These are phyloP conservation scores for Cataglyphis hispanica DNA, from an alignment of 1,140 invertebrate genomes.

Conservation along the genomic window DNA sequence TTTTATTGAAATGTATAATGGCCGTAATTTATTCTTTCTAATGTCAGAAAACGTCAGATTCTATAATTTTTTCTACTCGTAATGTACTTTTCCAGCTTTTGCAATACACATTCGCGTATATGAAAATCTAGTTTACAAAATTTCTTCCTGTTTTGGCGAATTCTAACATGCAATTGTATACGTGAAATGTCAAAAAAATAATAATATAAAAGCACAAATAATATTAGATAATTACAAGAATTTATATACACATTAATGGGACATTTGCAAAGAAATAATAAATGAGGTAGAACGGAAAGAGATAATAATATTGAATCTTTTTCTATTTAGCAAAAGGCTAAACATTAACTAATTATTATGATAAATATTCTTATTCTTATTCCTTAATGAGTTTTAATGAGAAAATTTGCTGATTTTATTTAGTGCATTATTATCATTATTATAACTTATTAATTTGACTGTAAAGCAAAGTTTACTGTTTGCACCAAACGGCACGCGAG, in stretches of 20 bases:
- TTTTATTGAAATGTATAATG: constrained; percentile 39
- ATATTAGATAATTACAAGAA: neutral
- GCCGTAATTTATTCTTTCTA: constrained; percentile 29
- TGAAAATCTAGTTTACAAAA: constrained; percentile 53
- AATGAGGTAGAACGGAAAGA: neutral
- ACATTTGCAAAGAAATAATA: neutral
- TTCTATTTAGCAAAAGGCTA: constrained; percentile 33
- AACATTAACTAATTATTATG: constrained; percentile 44
- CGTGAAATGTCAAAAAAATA: constrained; percentile 27
- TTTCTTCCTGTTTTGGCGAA: constrained; percentile 58
- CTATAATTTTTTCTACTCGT: constrained; percentile 43
- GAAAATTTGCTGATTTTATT: constrained; percentile 54
- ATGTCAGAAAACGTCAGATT: constrained; percentile 56
- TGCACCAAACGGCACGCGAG: constrained; percentile 43
- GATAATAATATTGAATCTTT: neutral
- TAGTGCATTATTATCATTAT: constrained; percentile 48
- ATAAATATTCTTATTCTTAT: constrained; percentile 41
- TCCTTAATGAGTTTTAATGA: constrained; percentile 45
- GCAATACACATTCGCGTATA: constrained; percentile 1
- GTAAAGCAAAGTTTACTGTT: constrained; percentile 55
- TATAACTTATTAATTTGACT: constrained; percentile 55
- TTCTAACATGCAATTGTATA: constrained; percentile 27
- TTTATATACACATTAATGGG: neutral
- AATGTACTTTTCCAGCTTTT: constrained; percentile 25
- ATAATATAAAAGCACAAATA: constrained; percentile 11